Percentiles rank a stretch among this genome's conserved stretches.
These are phyloP conservation scores for Cyclargus thomasi DNA, from an alignment of 1,140 invertebrate genomes.

Conservation along the genomic window DNA sequence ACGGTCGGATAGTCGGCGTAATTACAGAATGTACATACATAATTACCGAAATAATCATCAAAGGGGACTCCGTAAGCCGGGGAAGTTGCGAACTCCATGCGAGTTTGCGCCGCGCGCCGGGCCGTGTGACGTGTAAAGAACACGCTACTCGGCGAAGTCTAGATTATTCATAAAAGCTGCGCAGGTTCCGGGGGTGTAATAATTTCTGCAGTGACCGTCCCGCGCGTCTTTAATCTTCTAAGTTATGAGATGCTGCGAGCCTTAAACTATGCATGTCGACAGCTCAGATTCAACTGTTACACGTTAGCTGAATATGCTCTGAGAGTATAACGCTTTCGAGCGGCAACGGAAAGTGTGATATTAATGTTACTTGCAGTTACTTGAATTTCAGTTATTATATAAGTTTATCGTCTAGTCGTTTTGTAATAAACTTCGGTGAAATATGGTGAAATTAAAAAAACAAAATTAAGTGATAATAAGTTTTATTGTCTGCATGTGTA, in stretches of 20 bases:
- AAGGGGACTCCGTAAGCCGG: slow-evolving; percentile 1
- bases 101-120: not conserved
- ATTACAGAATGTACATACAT: slow-evolving; percentile 11
- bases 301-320: not conserved
- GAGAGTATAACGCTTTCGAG: not conserved
- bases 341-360: not conserved
- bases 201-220: slow-evolving; percentile 4
- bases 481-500: no score
- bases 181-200: not conserved
- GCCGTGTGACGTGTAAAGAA: not conserved
- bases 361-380: not conserved
- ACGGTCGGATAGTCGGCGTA: not conserved
- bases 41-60: slow-evolving; percentile 14
- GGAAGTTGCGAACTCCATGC: slow-evolving; percentile 2
- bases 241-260: slow-evolving; percentile 1
- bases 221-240: slow-evolving; percentile 8
- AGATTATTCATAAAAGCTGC: slow-evolving; percentile 8
- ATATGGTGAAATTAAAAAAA: no score
- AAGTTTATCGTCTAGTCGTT: no score
- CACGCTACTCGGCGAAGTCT: slow-evolving; percentile 3
- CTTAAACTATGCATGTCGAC: slow-evolving; percentile 5
- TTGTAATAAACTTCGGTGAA: no score
- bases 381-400: not conserved
- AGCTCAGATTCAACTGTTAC: not conserved
- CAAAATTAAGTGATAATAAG: no score